Percentiles rank a stretch among this genome's conserved stretches.
Evolutionary conservation across 2,113 vertebrate genomes (phyloP).

Genomic region (Noctilio leporinus): DNA sequence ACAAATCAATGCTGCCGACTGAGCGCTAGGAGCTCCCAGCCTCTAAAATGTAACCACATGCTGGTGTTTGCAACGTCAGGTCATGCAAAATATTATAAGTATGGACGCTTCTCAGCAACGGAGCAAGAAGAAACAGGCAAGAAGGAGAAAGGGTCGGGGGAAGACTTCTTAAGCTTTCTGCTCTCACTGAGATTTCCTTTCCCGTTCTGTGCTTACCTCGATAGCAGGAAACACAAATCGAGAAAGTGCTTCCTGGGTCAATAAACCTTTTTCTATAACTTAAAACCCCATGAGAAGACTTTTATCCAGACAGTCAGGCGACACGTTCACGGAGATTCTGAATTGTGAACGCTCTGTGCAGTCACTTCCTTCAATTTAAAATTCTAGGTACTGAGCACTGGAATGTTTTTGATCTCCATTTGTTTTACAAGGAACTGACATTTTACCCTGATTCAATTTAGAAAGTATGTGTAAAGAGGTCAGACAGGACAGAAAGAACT

Average conservation of each 20-base stretch:
- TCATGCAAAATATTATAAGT: not conserved
- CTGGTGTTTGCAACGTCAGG: not conserved
- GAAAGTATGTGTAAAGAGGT: not conserved
- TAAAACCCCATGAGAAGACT: not conserved
- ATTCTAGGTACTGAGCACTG: not conserved
- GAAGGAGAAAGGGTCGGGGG: not conserved
- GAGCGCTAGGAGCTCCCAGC: accelerated
- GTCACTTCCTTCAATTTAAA: not conserved
- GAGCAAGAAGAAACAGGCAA: not conserved
- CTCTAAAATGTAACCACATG: not conserved
- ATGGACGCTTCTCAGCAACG: not conserved
- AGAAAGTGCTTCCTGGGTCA: not conserved
- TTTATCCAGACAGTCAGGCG: not conserved
- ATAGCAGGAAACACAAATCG: not conserved
- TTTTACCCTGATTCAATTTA: not conserved
- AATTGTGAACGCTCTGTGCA: not conserved
- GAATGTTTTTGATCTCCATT: not conserved
- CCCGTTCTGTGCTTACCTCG: not conserved
- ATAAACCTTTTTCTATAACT: not conserved
- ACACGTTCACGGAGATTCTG: not conserved
- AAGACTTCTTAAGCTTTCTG: not conserved
- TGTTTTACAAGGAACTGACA: not conserved
- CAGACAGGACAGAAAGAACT: not conserved
- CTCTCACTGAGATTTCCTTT: not conserved
- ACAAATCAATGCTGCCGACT: not conserved